Percentiles rank a stretch among this genome's conserved stretches.
Conservation (phyloP, 2,888 invertebrate genomes). For the Ferdinandea cuprea region DNA sequence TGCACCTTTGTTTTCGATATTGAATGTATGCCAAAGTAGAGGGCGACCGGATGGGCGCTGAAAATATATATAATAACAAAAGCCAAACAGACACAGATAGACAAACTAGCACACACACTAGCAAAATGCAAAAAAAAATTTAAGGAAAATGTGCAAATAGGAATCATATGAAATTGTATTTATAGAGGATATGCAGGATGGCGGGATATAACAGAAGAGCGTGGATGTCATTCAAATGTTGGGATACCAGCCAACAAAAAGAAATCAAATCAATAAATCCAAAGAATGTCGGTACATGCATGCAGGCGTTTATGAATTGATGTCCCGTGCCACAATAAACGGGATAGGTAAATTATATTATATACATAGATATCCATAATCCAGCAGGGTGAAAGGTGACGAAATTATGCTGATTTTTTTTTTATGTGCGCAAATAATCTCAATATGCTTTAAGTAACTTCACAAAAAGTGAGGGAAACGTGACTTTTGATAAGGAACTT, state of each 20-base stretch:
- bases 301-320: conserved; percentile 60
- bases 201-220: conserved; percentile 53
- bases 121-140: conserved; percentile 32
- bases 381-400: conserved; percentile 46
- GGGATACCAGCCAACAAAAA: conserved; percentile 19
- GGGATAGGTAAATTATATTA: too few species aligned
- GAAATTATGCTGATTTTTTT: conserved; percentile 39
- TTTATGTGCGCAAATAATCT: background rate
- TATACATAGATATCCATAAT: background rate
- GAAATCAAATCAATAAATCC: conserved; percentile 52
- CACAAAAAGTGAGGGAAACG: too few species aligned
- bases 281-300: conserved; percentile 33
- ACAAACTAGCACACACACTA: background rate
- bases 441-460: too few species aligned
- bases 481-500: too few species aligned
- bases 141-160: conserved; percentile 51
- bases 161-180: conserved; percentile 66
- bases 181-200: conserved; percentile 50
- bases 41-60: conserved; percentile 67
- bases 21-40: conserved; percentile 52
- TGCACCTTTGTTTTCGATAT: conserved; percentile 56
- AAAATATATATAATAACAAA: conserved; percentile 47
- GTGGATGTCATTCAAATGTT: conserved; percentile 59
- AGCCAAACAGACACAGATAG: background rate
- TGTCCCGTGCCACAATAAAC: conserved; percentile 49